Percentiles rank a stretch among this genome's conserved stretches.
phyloP scores from a whole-genome alignment of 1,140 invertebrate genomes.

The Epicauta chinensis region DNA sequence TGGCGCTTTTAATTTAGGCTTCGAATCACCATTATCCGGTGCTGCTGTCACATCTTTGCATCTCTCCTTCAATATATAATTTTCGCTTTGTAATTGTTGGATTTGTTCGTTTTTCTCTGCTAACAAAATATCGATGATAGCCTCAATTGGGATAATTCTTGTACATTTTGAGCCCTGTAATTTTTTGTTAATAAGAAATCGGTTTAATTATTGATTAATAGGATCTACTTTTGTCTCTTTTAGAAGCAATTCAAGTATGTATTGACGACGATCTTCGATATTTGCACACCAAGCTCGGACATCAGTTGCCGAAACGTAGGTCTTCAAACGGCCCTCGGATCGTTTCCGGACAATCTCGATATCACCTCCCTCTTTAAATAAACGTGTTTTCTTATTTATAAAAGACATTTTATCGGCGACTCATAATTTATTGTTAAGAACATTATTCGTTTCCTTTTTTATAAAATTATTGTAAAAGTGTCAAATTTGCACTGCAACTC shows the following conservation, averaged over 20 bases:
- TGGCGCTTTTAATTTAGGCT: too few relatives aligned
- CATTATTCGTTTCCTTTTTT: too few relatives aligned
- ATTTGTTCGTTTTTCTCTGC: conserved; percentile 45
- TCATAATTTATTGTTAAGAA: too few relatives aligned
- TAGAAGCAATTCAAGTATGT: conserved; percentile 33
- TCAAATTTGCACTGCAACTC: too few relatives aligned
- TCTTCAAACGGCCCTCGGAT: conserved; percentile 36
- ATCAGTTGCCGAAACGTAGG: conserved; percentile 33
- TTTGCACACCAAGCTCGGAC: conserved; percentile 34
- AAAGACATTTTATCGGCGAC: conserved; percentile 32
- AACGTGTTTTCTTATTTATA: conserved; percentile 26
- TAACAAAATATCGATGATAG: conserved; percentile 46
- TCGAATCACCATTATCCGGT: background rate
- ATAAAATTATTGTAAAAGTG: too few relatives aligned
- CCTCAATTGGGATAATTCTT: conserved; percentile 44
- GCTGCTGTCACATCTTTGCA: background rate
- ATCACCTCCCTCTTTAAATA: conserved; percentile 25
- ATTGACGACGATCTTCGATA: conserved; percentile 31
- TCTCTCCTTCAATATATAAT: conserved; percentile 31
- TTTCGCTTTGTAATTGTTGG: conserved; percentile 42
- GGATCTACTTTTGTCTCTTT: conserved; percentile 7
- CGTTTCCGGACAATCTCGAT: conserved; percentile 20
- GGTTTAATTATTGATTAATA: background rate
- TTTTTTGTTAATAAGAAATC: too few relatives aligned
- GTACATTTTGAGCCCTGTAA: conserved; percentile 24